Base-by-base conservation (phyloP, 2,888 invertebrate genomes). In the Meteorus cinctellus region DNA sequence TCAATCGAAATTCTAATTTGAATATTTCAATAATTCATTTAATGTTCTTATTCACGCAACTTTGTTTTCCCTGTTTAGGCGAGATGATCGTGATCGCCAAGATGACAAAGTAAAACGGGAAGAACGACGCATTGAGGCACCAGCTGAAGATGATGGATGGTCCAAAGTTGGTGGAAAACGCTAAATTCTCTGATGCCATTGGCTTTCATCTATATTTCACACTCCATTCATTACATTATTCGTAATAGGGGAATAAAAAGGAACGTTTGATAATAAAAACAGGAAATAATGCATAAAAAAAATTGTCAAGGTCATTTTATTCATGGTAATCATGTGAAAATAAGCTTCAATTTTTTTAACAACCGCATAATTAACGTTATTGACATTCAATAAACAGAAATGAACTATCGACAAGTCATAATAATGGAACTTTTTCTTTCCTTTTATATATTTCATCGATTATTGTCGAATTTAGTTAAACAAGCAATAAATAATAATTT, bases 151-250 rank as follows among this genome's bases (percentile, higher is more conserved):
- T 45, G 84, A 79, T 51, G 86, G 86, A 41, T 90, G 90, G 89
- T 87, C 87, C 31, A 87, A 82, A 82, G 90, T 89, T 71, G 82
- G 83, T 76, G 82, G 80, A 69, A 85, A 89, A 73, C 89, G 88
- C 82, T 89, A 86, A 84, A 68, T n/a, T 70, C 75, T 62, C 12
- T 16, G 2, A 1, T 5, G 4, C 16, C 62, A 4, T 29, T 29
- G 24, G 12, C 24, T 10, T 62, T 29, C 29, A 29, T 27, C 16
- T 12, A 5, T 62, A 4, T 62, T 14, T 62, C 16, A 19, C 19
- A 19, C 8, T 55, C 55, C n/a, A 4, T 55, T 16, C n/a, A 48
- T 48, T 19, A n/a, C n/a, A 55, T 19, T n/a, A 55, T 55, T 55
- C 55, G n/a, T 19, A 65, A 65, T 34, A 12, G 6, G 36, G 36